Evolutionary conservation across 1,140 invertebrate genomes (phyloP).

Genomic region (Brachionus calyciflorus): DNA sequence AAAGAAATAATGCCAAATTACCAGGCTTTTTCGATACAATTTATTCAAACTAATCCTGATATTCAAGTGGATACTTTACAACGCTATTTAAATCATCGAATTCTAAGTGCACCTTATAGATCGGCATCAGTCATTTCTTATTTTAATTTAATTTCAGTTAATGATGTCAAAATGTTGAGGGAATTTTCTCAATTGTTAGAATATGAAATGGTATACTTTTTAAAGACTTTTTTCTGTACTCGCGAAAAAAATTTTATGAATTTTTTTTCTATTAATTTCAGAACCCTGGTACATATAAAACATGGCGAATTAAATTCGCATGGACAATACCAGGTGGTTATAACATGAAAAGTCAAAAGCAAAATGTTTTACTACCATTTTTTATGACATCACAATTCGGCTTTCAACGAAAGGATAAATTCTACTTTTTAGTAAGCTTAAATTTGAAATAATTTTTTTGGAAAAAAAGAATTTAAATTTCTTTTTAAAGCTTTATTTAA

Average conservation of each 20-base stretch:
- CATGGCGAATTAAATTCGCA: constrained; percentile 26
- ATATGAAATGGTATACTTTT: constrained; percentile 14
- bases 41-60: constrained; percentile 15
- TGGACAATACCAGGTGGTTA: constrained; percentile 31
- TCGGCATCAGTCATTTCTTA: not conserved
- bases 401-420: constrained; percentile 41
- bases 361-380: not conserved
- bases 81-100: constrained; percentile 20
- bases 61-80: not conserved
- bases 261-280: not conserved
- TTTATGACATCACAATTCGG: not conserved
- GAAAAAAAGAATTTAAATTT: not conserved
- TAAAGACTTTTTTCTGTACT: not conserved
- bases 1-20: constrained; percentile 4
- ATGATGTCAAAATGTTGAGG: not conserved
- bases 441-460: not conserved
- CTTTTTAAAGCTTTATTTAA: not conserved
- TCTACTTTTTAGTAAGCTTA: constrained; percentile 22
- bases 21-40: constrained; percentile 8
- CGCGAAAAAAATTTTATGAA: not conserved
- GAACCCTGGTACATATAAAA: not conserved
- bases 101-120: not conserved
- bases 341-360: not conserved
- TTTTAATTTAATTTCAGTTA: constrained; percentile 11
- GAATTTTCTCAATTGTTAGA: not conserved